Percentiles rank a stretch among this genome's conserved stretches.
Evolutionary conservation across 2,888 invertebrate genomes (phyloP).

Genomic region (Leucophora obtusa): DNA sequence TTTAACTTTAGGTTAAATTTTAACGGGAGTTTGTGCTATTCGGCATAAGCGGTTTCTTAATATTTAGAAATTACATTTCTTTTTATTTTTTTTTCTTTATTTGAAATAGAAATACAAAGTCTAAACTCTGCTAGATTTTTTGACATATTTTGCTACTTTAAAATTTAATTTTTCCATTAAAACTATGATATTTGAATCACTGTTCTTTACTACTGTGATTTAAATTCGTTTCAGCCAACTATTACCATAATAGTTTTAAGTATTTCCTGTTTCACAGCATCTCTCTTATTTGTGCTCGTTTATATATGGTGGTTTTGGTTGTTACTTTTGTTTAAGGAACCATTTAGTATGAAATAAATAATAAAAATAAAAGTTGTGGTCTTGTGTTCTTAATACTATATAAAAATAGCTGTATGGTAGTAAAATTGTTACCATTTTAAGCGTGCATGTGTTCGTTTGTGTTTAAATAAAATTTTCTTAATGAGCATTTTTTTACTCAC

Average conservation of each 20-base stretch:
- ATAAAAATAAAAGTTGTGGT: conserved; percentile 34
- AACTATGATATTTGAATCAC: no score
- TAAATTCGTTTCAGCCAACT: conserved; percentile 8
- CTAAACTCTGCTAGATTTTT: no score
- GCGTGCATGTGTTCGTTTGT: conserved; percentile 26
- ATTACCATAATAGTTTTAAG: background rate
- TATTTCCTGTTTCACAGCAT: background rate
- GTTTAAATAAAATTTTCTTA: conserved; percentile 55
- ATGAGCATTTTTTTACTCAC: conserved; percentile 43
- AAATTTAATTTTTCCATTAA: no score
- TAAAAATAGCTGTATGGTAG: background rate
- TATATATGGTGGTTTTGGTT: conserved; percentile 43
- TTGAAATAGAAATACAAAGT: no score
- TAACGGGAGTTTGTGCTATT: no score
- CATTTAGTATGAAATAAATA: conserved; percentile 36
- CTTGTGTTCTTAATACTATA: conserved; percentile 9
- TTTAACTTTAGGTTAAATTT: no score
- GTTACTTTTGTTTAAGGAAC: conserved; percentile 50
- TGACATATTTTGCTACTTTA: no score
- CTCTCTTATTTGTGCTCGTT: background rate
- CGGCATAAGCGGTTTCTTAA: no score
- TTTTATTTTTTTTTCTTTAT: no score
- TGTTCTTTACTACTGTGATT: background rate
- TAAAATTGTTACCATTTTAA: background rate
- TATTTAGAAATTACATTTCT: no score